Evolutionary conservation across 2,888 invertebrate species (phyloP), one percentile per base, ranked within the genome.

Genomic region (Gnatocerus cornutus): DNA sequence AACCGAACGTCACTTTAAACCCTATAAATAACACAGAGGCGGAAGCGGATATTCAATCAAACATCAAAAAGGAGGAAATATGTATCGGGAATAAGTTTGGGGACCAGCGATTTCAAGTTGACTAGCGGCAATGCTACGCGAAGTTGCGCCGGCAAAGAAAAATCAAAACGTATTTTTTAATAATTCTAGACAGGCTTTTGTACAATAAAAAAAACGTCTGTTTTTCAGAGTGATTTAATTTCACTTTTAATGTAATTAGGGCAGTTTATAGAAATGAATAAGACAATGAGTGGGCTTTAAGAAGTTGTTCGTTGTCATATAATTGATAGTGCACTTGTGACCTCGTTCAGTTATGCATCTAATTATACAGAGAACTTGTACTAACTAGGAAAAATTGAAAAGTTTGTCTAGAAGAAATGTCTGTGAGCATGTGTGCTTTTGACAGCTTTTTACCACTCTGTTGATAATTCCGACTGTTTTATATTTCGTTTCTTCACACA

Each of bases 241-340:
- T 46, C 46, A 16, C 6, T 16, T 43, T 52, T 29, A 52, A 3
- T 29, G 52, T n/a, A 4, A 52, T 10, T 29, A 8, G 53, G 53
- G 50, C 27, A 50, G 33, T 21, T 53, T 53, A 33, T 13, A 37
- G 13, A 56, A 56, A 56, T 41, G 14, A 56, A 56, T 41, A 41
- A 41, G 9, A 16, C 16, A 10, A 56, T 14, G 41, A 56, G 56
- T 56, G 58, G 58, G 43, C 16, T 43, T 43, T 7, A 58, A 58
- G 21, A 43, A 27, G 41, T 58, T 58, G 45, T 27, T 58, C 27
- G 29, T 58, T 58, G 45, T 43, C 30, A 14, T 12, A 58, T 58
- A 58, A 58, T 45, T 58, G 58, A 43, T 58, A 58, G 58, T 45
- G 58, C 58, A 58, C 58, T 58, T 58, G 58, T 58, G 45, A 43